A percentile compares a stretch with the other conserved stretches of the same genome.
Conservation (phyloP, 2,888 invertebrate genomes). For the Eurois occulta region DNA sequence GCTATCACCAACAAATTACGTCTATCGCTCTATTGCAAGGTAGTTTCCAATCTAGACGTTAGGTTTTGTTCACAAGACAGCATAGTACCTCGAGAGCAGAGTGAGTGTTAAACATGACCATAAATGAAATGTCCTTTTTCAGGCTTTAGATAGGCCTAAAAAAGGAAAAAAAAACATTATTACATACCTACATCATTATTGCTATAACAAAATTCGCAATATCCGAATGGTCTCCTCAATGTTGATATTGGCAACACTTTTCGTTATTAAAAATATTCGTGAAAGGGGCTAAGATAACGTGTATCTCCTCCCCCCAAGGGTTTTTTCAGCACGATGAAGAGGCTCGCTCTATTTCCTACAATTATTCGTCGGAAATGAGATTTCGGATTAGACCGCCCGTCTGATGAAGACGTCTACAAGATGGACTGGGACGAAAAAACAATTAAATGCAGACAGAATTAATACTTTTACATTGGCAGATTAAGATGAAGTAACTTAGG, state of each 20-base stretch:
- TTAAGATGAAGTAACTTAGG: neutral
- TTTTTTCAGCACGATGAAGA: slow-evolving; percentile 53
- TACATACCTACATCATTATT: neutral
- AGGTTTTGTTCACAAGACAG: neutral
- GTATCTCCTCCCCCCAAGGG: slow-evolving; percentile 45
- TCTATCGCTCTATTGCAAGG: neutral
- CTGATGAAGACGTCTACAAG: slow-evolving; percentile 79
- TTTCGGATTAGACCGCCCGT: slow-evolving; percentile 81
- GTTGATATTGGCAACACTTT: slow-evolving; percentile 28
- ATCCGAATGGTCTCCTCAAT: slow-evolving; percentile 5
- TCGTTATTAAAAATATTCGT: slow-evolving; percentile 36
- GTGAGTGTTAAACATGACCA: neutral
- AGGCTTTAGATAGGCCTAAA: no score
- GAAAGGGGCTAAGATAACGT: slow-evolving; percentile 37
- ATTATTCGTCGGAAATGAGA: slow-evolving; percentile 86
- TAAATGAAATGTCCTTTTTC: neutral
- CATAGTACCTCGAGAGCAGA: neutral
- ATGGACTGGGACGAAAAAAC: slow-evolving; percentile 79
- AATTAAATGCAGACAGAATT: slow-evolving; percentile 79
- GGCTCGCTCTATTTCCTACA: slow-evolving; percentile 79
- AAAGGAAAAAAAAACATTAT: no score
- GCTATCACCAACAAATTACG: neutral
- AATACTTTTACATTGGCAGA: slow-evolving; percentile 53
- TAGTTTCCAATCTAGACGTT: neutral
- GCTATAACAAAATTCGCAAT: neutral